Base-by-base conservation (phyloP, 2,113 vertebrate species). In the Neodontobutis hainanensis region DNA sequence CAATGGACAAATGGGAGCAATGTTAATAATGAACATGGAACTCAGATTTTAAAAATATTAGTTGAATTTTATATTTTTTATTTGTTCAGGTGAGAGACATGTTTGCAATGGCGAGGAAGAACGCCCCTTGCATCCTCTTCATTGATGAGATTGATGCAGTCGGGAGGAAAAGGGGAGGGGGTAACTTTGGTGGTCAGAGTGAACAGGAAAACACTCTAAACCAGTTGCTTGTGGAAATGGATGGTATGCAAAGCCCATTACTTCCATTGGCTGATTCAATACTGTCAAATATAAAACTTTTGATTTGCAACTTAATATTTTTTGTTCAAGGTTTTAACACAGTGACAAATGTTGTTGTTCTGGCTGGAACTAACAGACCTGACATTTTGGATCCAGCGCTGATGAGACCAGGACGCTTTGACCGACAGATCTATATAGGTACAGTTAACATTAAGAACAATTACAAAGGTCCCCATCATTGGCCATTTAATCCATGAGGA, bases 91-190 rank as follows among this genome's bases (percentile, higher is more conserved):
- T 98, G 11, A 92, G 96, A 73, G 96, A 97, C 76, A 92, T 98
- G 53, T 98, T 98, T 81, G 88, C 94, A 40, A 85, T 97, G 87
- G 96, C 96, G 50, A 94, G 96, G 59, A 98, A 98, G 85, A 97
- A 96, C 14, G 96, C 96, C 2, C 96, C 96, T 0, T 98, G 96
- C 86, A 98, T 98, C 87, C 95, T 98, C 72, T 98, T 98, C 92
- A 98, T 98, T 12, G 96, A 98, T 9, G 96, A 98, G 85, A 98
- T 98, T 6, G 96, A 98, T 32, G 96, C 96, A 0, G 96, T 98
- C n/a, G 96, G 96, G 27, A 92, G 96, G 78, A 98, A 98, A 76
- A 91, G 96, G 80, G 96, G 95, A 50, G 90, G 95, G 36, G 95
- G 96, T 55, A 97, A 95, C 90, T 97, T 97, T 5, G 96, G 96